Evolutionary conservation across 2,888 invertebrate genomes (phyloP).

Genomic region (Drosophila mimica): DNA sequence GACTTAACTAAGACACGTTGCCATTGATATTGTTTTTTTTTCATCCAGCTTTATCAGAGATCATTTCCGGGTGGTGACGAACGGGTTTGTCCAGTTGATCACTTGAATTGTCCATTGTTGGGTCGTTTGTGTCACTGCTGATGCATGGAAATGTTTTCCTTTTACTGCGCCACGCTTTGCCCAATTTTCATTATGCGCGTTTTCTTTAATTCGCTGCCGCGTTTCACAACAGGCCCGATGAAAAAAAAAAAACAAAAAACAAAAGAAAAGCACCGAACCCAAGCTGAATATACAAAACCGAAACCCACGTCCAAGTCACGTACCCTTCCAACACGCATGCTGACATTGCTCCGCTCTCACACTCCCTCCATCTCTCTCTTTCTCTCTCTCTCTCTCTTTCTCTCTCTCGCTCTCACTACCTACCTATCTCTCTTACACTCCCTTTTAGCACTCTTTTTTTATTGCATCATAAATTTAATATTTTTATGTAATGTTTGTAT

Average conservation of each 20-base stretch:
- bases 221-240: slow-evolving; percentile 34
- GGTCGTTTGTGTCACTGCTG: slow-evolving; percentile 40
- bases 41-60: slow-evolving; percentile 18
- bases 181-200: slow-evolving; percentile 58
- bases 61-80: slow-evolving; percentile 27
- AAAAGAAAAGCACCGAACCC: slow-evolving; percentile 4
- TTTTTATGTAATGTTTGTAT: slow-evolving; percentile 81
- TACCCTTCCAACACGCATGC: slow-evolving; percentile 63
- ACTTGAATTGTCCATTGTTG: slow-evolving; percentile 11
- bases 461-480: slow-evolving; percentile 81
- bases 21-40: slow-evolving; percentile 62
- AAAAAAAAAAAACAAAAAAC: not conserved
- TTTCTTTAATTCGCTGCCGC: slow-evolving; percentile 67
- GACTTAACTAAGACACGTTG: slow-evolving; percentile 59
- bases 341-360: slow-evolving; percentile 28
- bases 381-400: not conserved
- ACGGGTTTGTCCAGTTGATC: slow-evolving; percentile 55
- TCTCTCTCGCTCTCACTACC: too few relatives aligned
- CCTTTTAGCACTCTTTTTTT: slow-evolving; percentile 77
- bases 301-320: slow-evolving; percentile 57
- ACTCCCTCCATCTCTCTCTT: slow-evolving; percentile 3
- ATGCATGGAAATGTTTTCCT: slow-evolving; percentile 44
- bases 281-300: slow-evolving; percentile 6
- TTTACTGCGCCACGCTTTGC: slow-evolving; percentile 21
- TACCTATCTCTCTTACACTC: slow-evolving; percentile 9